Evolutionary conservation across 2,797 vertebrate species (phyloP), one percentile per base, ranked within the genome.

Genomic region (Todus mexicanus): DNA sequence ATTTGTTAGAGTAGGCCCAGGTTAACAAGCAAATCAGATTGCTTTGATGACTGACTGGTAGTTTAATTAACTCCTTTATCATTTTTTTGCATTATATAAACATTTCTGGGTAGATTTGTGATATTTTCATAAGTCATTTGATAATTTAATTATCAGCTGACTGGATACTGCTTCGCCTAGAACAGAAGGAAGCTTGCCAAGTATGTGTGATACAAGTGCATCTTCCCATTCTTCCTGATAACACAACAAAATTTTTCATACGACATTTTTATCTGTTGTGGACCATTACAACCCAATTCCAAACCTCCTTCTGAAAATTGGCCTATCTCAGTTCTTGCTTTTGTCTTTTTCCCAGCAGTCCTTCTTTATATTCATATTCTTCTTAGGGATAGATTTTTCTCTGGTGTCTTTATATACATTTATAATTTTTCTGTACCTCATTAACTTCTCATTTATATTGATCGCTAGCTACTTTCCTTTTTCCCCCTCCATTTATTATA

Each of bases 381-480:
- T 90, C 56, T 65, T 56, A 63, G n/a, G 64, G 65, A 83, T 84
- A 26, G 23, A 42, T 92, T 91, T 83, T 90, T 68, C 51, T 91
- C 89, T 88, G 15, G 63, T 92, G 90, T 38, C 53, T 93, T 81
- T 70, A 63, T 73, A 75, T 50, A 61, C 18, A 76, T 92, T 89
- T 82, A 64, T 90, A 94, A 75, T 87, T 95, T 90, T 92, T 91
- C 89, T 92, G 82, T 78, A 92, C 70, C 73, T 91, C 89, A 94
- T 94, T 96, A 95, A 94, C 73, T 89, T 95, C 91, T 92, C 82
- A 92, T 96, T 95, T 92, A 81, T 94, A 96, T 96, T 91, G 94
- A 95, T 96, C 79, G 48, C 48, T 87, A 69, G 35, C 72, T 95
- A 80, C 89, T 95, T 93, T 92, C 48, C 29, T 63, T 90, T 96